Conservation (phyloP, 2,113 vertebrate genomes). For the Oreocharis arfaki region DNA sequence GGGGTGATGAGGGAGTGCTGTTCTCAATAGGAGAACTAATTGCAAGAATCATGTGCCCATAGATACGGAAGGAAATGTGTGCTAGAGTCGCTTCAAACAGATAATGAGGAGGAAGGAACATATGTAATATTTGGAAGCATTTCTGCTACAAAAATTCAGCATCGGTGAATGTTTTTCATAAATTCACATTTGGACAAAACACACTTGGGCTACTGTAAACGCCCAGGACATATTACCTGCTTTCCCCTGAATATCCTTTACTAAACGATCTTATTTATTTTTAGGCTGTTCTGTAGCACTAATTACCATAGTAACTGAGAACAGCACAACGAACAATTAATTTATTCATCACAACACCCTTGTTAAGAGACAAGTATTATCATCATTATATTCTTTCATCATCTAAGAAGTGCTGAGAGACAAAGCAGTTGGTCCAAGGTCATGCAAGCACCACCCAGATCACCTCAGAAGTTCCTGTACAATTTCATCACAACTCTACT, state of each 20-base stretch:
- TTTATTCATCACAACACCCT: slow-evolving; percentile 43
- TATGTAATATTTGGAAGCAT: neutral
- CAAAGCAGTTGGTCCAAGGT: neutral
- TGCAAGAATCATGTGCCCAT: slow-evolving; percentile 11
- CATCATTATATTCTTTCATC: neutral
- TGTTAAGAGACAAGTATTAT: slow-evolving; percentile 30
- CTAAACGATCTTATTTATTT: slow-evolving; percentile 22
- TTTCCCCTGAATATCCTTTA: slow-evolving; percentile 24
- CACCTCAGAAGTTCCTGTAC: neutral
- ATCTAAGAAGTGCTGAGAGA: neutral
- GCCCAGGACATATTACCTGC: neutral
- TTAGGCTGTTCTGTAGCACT: slow-evolving; percentile 30
- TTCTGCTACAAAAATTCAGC: neutral
- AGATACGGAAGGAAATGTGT: neutral
- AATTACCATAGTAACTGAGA: slow-evolving; percentile 62
- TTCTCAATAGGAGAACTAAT: neutral
- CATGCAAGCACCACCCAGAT: neutral
- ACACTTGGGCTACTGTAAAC: neutral
- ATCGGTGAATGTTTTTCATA: neutral
- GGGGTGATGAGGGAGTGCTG: neutral
- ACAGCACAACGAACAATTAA: slow-evolving; percentile 26
- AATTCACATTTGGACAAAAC: neutral
- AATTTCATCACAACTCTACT: neutral
- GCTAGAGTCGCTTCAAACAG: neutral
- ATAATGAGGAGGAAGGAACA: neutral